Percentiles rank a stretch among this genome's conserved stretches.
These are phyloP conservation scores for Stylophora pistillata DNA, from an alignment of 64 coral and sea anemone genomes.

Conservation along the genomic window DNA sequence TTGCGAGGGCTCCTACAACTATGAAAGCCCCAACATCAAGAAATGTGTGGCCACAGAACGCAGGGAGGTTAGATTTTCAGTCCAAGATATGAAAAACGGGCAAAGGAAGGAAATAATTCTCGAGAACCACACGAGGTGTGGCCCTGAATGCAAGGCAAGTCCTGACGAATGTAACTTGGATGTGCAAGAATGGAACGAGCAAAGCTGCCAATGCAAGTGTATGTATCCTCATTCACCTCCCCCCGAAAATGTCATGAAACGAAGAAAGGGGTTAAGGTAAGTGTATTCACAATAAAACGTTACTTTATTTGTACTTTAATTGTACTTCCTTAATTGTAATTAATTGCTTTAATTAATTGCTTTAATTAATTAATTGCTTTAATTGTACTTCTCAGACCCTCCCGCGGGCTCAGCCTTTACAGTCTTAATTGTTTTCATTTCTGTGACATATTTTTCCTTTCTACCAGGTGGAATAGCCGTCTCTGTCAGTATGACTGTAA, in stretches of 20 bases:
- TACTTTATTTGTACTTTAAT: no score
- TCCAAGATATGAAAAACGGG: not conserved
- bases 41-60: slow-evolving; percentile 10
- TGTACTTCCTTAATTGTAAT: no score
- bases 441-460: not conserved
- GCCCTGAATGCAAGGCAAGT: slow-evolving; percentile 1
- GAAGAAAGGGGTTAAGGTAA: slow-evolving; percentile 46
- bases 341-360: no score
- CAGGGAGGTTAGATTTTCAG: slow-evolving; percentile 6
- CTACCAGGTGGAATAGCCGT: not conserved
- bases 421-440: no score
- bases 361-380: no score
- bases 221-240: not conserved
- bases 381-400: no score
- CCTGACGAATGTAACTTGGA: not conserved
- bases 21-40: not conserved
- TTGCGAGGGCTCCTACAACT: slow-evolving; percentile 38
- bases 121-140: slow-evolving; percentile 57
- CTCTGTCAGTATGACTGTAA: slow-evolving; percentile 19
- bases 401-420: no score
- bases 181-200: slow-evolving; percentile 32
- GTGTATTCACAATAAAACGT: not conserved
- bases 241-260: slow-evolving; percentile 18
- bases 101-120: not conserved
- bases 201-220: slow-evolving; percentile 46